Evolutionary conservation across 2,113 vertebrate genomes (phyloP).

Genomic region (Pollimyrus isidori): DNA sequence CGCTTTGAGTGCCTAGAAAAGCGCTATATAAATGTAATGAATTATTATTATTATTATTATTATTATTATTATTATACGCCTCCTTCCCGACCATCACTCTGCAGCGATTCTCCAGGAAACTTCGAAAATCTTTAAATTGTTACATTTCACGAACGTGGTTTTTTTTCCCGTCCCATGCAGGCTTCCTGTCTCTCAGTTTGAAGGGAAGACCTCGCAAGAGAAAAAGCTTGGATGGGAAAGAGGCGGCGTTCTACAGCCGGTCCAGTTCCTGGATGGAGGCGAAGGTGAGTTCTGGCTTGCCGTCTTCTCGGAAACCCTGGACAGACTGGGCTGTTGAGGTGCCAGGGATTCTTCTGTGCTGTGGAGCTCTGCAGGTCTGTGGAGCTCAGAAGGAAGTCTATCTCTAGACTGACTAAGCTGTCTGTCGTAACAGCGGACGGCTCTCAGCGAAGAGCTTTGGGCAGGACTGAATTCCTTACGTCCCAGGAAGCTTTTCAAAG

Average conservation of each 20-base stretch:
- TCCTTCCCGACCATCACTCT: not conserved
- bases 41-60: no score
- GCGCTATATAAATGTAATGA: no score
- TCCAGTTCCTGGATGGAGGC: slow-evolving; percentile 13
- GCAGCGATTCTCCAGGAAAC: not conserved
- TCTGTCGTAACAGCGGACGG: not conserved
- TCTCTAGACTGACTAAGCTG: not conserved
- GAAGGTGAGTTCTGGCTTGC: not conserved
- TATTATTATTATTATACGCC: no score
- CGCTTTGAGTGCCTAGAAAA: no score
- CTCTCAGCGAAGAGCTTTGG: not conserved
- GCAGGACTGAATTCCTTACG: not conserved
- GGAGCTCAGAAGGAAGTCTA: not conserved
- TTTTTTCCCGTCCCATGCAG: not conserved
- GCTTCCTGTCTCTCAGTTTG: slow-evolving; percentile 6
- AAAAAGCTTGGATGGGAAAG: slow-evolving; percentile 11
- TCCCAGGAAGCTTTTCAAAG: not conserved
- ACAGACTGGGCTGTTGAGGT: not conserved
- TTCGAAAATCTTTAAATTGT: not conserved
- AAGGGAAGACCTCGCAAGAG: slow-evolving; percentile 16
- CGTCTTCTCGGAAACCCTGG: not conserved
- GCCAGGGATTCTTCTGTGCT: not conserved
- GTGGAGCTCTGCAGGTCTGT: not conserved
- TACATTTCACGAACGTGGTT: not conserved
- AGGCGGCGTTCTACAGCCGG: not conserved